Conservation (phyloP, 2,113 vertebrate species). For the Nematolebias whitei region DNA sequence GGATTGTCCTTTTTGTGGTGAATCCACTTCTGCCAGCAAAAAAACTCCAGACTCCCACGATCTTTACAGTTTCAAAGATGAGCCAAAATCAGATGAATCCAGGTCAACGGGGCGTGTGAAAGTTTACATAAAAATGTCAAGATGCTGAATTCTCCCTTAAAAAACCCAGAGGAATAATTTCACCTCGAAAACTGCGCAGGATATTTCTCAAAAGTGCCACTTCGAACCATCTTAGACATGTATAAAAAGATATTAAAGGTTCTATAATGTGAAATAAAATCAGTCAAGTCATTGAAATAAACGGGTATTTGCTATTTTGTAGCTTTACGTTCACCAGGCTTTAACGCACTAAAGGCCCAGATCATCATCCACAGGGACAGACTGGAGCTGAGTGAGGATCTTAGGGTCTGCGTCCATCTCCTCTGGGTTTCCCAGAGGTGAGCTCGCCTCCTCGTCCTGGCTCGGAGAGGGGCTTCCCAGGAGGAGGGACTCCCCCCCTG, state of each 20-base stretch:
- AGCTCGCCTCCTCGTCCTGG: constrained; percentile 69
- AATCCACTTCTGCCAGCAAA: constrained; percentile 19
- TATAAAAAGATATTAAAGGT: background rate
- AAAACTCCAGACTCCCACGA: constrained; percentile 1
- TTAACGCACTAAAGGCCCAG: constrained; percentile 76
- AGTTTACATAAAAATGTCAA: constrained; percentile 5
- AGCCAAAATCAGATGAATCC: constrained; percentile 12
- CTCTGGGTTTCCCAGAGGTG: constrained; percentile 78
- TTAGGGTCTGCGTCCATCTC: constrained; percentile 81
- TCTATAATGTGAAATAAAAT: background rate
- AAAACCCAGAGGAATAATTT: constrained; percentile 2
- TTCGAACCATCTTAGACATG: constrained; percentile 3
- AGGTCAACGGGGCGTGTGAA: constrained; percentile 15
- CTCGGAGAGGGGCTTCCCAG: constrained; percentile 79
- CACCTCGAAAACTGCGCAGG: constrained; percentile 10
- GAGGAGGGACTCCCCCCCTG: constrained; percentile 82
- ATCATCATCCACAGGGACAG: constrained; percentile 88
- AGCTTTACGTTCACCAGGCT: background rate
- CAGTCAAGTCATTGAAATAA: background rate
- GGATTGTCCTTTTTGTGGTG: constrained; percentile 13
- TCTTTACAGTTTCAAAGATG: constrained; percentile 25
- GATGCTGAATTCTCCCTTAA: background rate
- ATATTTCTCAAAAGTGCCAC: constrained; percentile 34
- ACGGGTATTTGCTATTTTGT: constrained; percentile 10
- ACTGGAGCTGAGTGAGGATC: constrained; percentile 90